Conservation (phyloP, 2,888 invertebrate species). For the Papilio elwesi region DNA sequence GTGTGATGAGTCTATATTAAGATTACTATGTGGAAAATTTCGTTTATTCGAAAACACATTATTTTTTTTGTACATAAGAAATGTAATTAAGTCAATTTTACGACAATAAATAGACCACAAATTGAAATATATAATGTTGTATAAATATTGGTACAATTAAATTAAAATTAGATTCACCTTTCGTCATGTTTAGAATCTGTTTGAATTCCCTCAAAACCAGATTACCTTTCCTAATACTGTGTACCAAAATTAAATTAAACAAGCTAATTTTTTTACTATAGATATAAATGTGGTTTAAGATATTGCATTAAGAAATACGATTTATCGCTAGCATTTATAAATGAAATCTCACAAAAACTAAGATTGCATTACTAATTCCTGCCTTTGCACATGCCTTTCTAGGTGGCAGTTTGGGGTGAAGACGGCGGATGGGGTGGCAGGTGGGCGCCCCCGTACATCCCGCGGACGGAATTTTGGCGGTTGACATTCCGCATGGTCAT, state of each 20-base stretch:
- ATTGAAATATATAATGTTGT: too few relatives aligned
- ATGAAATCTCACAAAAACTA: conserved; percentile 52
- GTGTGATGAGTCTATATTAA: conserved; percentile 36
- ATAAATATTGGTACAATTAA: too few relatives aligned
- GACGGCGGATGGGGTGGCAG: conserved; percentile 45
- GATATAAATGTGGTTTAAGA: neutral
- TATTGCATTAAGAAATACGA: neutral
- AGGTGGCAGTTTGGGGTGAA: conserved; percentile 48
- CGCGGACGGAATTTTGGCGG: conserved; percentile 64
- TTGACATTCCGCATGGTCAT: conserved; percentile 80
- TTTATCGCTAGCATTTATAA: conserved; percentile 26
- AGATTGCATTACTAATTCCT: conserved; percentile 68
- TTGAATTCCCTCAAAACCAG: too few relatives aligned
- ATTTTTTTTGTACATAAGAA: too few relatives aligned
- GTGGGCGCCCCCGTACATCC: conserved; percentile 44
- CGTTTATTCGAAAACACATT: neutral
- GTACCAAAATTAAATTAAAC: neutral
- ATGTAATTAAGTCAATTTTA: too few relatives aligned
- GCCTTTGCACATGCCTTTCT: conserved; percentile 68
- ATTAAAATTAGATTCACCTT: too few relatives aligned
- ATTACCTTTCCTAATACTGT: too few relatives aligned
- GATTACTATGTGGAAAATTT: conserved; percentile 7
- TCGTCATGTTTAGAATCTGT: too few relatives aligned
- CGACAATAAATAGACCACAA: too few relatives aligned
- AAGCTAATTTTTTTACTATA: too few relatives aligned